Percentiles rank a stretch among this genome's conserved stretches.
Conservation (phyloP, 1,140 invertebrate genomes). For the Apis dorsata region DNA sequence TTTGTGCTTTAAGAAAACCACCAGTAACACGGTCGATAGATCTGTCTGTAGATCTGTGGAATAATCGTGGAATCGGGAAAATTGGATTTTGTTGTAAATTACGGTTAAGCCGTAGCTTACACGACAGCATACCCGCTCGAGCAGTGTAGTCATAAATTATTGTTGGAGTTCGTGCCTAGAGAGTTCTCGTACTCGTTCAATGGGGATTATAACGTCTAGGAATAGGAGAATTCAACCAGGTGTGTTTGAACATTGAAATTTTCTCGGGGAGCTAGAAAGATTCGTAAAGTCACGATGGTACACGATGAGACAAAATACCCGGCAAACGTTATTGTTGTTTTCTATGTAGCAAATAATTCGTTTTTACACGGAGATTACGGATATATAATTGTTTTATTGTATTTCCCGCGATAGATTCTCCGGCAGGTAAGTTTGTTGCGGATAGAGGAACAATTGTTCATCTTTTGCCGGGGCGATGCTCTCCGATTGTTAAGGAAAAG, state of each 20-base stretch:
- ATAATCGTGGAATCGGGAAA: conserved; percentile 55
- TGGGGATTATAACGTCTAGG: conserved; percentile 35
- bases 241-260: conserved; percentile 42
- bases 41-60: conserved; percentile 12
- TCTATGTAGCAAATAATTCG: conserved; percentile 51
- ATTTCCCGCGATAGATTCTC: background rate
- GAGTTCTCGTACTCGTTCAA: conserved; percentile 31
- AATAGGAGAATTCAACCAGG: conserved; percentile 6
- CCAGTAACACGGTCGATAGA: background rate
- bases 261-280: background rate
- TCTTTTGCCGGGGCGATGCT: background rate
- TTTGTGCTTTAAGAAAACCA: no score
- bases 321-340: conserved; percentile 30
- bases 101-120: conserved; percentile 60
- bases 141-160: conserved; percentile 47
- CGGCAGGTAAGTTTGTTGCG: background rate
- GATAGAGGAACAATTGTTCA: background rate
- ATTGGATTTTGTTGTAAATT: conserved; percentile 68
- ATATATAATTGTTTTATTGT: conserved; percentile 36
- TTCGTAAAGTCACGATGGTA: conserved; percentile 31
- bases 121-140: conserved; percentile 15
- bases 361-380: conserved; percentile 65
- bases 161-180: background rate
- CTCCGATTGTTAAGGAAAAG: background rate
- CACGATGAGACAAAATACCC: background rate